Conservation (phyloP, 1,140 invertebrate species). For the Bathynomus jamesi region DNA sequence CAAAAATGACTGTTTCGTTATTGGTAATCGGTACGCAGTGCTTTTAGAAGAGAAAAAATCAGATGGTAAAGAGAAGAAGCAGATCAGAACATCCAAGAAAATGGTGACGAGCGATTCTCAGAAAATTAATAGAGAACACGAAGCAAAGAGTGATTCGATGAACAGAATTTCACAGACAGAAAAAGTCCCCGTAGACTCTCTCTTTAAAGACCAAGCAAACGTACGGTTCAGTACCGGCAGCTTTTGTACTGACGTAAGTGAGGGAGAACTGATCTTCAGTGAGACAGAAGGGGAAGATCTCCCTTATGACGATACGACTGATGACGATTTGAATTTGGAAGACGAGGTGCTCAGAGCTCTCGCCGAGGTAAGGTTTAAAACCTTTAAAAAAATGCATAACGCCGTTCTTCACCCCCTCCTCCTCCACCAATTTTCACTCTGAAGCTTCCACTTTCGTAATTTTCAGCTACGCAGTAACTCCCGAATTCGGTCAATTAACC, state of each 20-base stretch:
- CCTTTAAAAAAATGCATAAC: not conserved
- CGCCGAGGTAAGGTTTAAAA: constrained; percentile 26
- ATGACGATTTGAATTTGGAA: constrained; percentile 34
- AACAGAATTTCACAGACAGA: no score
- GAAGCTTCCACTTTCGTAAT: not conserved
- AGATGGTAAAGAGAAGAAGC: no score
- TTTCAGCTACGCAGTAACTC: not conserved
- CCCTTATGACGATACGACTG: constrained; percentile 30
- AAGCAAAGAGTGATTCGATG: no score
- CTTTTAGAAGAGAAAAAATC: no score
- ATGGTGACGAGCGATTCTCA: no score
- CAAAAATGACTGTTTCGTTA: no score
- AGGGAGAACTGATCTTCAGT: constrained; percentile 27
- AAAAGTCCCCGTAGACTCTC: no score
- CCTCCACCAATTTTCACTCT: no score
- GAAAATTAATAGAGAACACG: no score
- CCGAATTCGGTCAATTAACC: not conserved
- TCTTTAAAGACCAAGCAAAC: not conserved
- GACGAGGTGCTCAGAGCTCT: constrained; percentile 29
- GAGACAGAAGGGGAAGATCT: constrained; percentile 35
- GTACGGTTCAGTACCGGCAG: constrained; percentile 23
- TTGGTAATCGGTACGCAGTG: no score
- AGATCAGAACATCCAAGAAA: no score
- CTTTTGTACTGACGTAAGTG: constrained; percentile 26
- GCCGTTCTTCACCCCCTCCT: not conserved